Conservation (phyloP, 35 echinoderm and acorn worm genomes). For the Ophiothrix spiculata region DNA sequence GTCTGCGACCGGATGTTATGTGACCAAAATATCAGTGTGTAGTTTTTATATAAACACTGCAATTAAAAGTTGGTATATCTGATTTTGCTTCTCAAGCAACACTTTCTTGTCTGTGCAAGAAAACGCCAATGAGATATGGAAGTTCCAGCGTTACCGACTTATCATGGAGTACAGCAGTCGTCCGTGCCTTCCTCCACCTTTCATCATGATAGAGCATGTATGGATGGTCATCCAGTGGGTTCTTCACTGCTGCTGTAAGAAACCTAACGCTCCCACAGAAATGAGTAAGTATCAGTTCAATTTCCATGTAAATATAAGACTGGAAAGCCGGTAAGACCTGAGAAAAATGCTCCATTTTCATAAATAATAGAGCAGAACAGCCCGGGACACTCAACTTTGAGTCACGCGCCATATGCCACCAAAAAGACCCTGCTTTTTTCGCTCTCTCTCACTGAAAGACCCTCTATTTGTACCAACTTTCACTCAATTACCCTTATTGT, state of each 20-base stretch:
- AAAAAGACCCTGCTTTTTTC: too few species aligned
- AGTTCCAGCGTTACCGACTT: constrained; percentile 80
- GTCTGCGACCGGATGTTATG: too few species aligned
- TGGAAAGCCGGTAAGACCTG: background rate
- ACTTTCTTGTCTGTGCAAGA: constrained; percentile 80
- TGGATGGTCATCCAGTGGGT: constrained; percentile 49
- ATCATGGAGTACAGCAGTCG: constrained; percentile 81
- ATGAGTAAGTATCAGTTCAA: constrained; percentile 42
- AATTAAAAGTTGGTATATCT: too few species aligned
- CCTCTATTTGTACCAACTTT: too few species aligned
- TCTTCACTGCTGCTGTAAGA: constrained; percentile 45
- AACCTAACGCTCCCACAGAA: background rate
- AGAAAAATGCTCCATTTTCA: background rate
- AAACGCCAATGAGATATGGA: constrained; percentile 95
- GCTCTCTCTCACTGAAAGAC: too few species aligned
- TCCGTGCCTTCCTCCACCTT: constrained; percentile 77
- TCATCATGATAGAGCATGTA: constrained; percentile 75
- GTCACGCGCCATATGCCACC: too few species aligned
- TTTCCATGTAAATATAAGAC: background rate
- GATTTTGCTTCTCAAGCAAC: constrained; percentile 33
- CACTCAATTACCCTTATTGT: background rate
- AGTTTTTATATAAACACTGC: too few species aligned
- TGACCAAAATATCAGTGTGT: too few species aligned
- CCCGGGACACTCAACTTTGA: background rate
- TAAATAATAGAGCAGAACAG: background rate